These are phyloP conservation scores for Lepidotrigona ventralis DNA, from an alignment of 1,140 invertebrate genomes.

Conservation along the genomic window DNA sequence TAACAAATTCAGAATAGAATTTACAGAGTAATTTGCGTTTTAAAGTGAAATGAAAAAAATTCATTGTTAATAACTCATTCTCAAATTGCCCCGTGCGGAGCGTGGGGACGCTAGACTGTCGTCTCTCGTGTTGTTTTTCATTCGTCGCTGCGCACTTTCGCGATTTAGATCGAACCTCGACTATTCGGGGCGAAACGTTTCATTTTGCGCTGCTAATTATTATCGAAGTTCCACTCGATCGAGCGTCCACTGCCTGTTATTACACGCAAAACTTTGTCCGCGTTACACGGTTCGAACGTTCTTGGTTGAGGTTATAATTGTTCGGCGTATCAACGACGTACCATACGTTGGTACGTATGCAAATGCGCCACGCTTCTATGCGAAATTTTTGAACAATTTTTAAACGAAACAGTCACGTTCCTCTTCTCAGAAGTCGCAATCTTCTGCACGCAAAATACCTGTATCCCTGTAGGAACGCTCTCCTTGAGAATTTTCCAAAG, in stretches of 20 bases:
- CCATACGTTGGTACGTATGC: not conserved
- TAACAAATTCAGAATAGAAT: too few species aligned
- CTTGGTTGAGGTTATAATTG: constrained; percentile 29
- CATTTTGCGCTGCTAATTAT: constrained; percentile 20
- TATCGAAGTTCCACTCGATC: not conserved
- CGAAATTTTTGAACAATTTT: constrained; percentile 24
- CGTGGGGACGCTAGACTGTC: too few species aligned
- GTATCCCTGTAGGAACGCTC: too few species aligned
- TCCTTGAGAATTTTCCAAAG: not conserved
- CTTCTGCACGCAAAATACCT: constrained; percentile 31
- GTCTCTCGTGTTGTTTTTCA: not conserved
- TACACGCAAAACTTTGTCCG: not conserved
- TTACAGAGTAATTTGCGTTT: too few species aligned
- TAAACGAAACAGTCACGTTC: not conserved
- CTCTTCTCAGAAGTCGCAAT: constrained; percentile 21
- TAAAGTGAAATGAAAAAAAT: too few species aligned
- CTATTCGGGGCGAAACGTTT: not conserved
- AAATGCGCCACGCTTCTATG: constrained; percentile 21
- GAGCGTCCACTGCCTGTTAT: not conserved
- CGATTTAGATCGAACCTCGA: not conserved
- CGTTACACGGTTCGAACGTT: constrained; percentile 14
- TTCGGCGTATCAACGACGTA: not conserved
- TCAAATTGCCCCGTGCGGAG: too few species aligned
- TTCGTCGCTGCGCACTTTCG: not conserved
- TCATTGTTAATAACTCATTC: too few species aligned